Conservation (phyloP, 1,140 invertebrate species). For the Papilio xuthus region DNA sequence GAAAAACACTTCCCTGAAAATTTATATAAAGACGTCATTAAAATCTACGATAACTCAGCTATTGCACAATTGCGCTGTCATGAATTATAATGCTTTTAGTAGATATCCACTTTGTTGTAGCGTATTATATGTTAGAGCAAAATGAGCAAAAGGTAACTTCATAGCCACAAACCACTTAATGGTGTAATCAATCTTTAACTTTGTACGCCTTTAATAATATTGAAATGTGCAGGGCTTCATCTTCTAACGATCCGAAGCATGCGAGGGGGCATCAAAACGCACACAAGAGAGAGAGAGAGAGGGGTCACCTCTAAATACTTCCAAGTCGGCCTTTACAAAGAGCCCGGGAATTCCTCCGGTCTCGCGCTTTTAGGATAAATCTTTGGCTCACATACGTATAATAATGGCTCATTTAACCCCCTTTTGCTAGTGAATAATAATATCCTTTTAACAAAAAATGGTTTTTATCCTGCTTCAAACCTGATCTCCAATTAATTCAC, state of each 20-base stretch:
- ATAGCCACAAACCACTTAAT: too few species aligned
- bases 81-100: too few species aligned
- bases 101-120: too few species aligned
- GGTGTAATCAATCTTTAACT: too few species aligned
- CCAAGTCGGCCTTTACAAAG: constrained; percentile 34
- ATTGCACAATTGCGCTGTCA: too few species aligned
- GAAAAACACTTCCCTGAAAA: too few species aligned
- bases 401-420: constrained; percentile 42
- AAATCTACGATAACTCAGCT: too few species aligned
- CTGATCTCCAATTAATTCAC: constrained; percentile 57
- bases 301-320: constrained; percentile 37
- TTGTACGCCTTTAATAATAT: constrained; percentile 20
- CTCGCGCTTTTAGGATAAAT: constrained; percentile 9
- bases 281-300: constrained; percentile 31
- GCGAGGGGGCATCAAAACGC: constrained; percentile 22
- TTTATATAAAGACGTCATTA: too few species aligned
- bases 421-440: constrained; percentile 39
- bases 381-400: constrained; percentile 19
- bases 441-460: constrained; percentile 41
- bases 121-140: too few species aligned
- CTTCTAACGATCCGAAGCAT: constrained; percentile 20
- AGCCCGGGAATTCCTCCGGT: constrained; percentile 30
- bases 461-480: constrained; percentile 48
- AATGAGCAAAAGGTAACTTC: too few species aligned
- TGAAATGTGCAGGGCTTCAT: neutral